These are phyloP conservation scores for Trematomus bernacchii DNA, from an alignment of 2,797 vertebrate genomes.

Conservation along the genomic window DNA sequence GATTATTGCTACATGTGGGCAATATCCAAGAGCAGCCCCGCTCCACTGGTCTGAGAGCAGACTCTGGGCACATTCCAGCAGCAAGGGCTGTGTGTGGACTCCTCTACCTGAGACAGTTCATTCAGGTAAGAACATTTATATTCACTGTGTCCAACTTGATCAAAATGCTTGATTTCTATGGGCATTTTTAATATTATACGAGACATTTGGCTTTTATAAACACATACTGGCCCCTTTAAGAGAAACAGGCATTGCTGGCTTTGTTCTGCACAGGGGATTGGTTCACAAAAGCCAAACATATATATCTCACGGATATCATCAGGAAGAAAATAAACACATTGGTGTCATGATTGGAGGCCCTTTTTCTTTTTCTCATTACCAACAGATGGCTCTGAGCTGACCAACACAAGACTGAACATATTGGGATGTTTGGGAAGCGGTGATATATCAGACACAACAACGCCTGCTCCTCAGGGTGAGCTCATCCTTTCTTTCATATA, in stretches of 20 bases:
- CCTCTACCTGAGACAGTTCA: slow-evolving; percentile 16
- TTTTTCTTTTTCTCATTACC: background rate
- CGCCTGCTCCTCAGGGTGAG: background rate
- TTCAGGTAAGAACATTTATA: slow-evolving; percentile 4
- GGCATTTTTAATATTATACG: slow-evolving; percentile 7
- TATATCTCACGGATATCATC: background rate
- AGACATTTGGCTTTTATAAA: background rate
- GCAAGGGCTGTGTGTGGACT: background rate
- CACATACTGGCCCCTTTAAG: no score
- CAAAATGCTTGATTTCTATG: slow-evolving; percentile 1
- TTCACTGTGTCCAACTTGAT: slow-evolving; percentile 16
- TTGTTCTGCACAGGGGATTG: background rate
- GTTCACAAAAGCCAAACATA: background rate
- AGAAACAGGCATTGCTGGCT: background rate
- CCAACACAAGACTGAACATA: background rate
- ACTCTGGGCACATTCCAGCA: slow-evolving; percentile 15
- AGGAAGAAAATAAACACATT: background rate
- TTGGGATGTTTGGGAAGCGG: background rate
- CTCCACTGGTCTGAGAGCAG: slow-evolving; percentile 8
- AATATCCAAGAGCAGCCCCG: slow-evolving; percentile 26
- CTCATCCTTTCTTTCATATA: background rate
- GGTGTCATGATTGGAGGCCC: background rate
- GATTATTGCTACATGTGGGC: slow-evolving; percentile 21
- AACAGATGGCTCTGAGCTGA: background rate
- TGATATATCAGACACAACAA: background rate